A percentile compares a stretch with the other conserved stretches of the same genome.
Conservation (phyloP, 2,888 invertebrate genomes). For the Sesamia inferens region DNA sequence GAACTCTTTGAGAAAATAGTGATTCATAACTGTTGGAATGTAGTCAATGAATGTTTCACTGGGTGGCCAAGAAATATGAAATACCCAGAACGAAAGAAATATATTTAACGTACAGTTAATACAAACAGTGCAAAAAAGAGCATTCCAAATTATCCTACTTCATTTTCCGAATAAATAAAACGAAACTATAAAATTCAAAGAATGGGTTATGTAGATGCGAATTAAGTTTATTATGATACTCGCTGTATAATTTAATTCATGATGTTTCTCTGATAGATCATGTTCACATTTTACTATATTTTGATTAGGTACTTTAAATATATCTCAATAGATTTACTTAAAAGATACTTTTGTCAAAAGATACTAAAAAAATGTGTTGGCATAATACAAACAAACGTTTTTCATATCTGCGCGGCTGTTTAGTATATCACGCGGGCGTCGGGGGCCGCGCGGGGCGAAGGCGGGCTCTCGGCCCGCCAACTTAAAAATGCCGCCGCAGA, state of each 20-base stretch:
- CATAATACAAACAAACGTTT: neutral
- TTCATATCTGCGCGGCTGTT: conserved; percentile 58
- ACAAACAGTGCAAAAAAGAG: neutral
- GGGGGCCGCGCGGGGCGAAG: conserved; percentile 84
- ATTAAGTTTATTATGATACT: neutral
- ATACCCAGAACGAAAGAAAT: neutral
- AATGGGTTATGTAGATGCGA: neutral
- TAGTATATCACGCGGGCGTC: conserved; percentile 77
- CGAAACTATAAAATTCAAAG: neutral
- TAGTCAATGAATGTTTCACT: neutral
- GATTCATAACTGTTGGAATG: neutral
- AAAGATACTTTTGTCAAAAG: neutral
- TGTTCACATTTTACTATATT: too few species aligned
- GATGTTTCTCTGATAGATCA: neutral
- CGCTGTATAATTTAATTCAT: neutral
- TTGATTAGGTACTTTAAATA: neutral
- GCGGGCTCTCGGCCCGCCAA: conserved; percentile 89
- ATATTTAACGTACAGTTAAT: neutral
- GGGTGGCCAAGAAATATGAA: neutral
- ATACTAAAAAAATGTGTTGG: neutral
- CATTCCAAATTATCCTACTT: neutral
- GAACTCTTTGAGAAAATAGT: conserved; percentile 34
- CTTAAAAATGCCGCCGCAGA: conserved; percentile 95
- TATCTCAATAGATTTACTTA: neutral
- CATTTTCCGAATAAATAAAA: neutral